phyloP scores from a whole-genome alignment of 2,888 invertebrate genomes.

The Acrocera orbiculus region DNA sequence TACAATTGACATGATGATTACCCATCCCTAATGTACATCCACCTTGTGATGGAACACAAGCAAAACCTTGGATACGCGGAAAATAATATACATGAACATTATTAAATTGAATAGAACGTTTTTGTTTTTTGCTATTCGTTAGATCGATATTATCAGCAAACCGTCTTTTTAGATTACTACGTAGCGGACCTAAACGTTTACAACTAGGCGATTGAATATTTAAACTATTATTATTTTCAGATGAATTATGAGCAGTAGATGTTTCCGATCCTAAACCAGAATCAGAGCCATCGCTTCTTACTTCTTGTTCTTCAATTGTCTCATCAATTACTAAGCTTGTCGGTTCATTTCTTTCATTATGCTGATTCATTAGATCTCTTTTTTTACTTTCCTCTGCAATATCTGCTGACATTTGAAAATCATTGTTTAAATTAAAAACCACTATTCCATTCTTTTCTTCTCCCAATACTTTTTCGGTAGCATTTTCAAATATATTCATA shows the following conservation, averaged over 20 bases:
- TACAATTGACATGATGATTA: constrained; percentile 45
- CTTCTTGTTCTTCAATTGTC: constrained; percentile 39
- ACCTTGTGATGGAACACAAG: constrained; percentile 79
- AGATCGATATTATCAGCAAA: too few species aligned
- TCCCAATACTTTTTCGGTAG: too few species aligned
- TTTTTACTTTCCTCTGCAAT: not conserved
- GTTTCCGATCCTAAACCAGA: constrained; percentile 67
- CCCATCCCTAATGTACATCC: constrained; percentile 90
- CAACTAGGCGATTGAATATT: constrained; percentile 3
- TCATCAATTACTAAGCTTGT: constrained; percentile 3
- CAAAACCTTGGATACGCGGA: constrained; percentile 78
- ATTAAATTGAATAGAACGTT: constrained; percentile 73
- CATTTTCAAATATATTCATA: too few species aligned
- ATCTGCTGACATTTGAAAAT: too few species aligned
- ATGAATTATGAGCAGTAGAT: constrained; percentile 17
- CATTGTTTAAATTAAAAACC: too few species aligned
- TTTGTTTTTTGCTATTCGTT: constrained; percentile 57
- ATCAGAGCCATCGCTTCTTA: constrained; percentile 66
- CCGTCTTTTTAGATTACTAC: constrained; percentile 52
- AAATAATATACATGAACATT: constrained; percentile 91
- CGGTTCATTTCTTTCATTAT: constrained; percentile 1
- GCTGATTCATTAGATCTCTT: constrained; percentile 1
- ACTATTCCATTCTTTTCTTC: too few species aligned
- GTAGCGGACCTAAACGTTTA: constrained; percentile 20
- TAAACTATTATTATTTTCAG: constrained; percentile 3